A percentile compares a stretch with the other conserved stretches of the same genome.
These are phyloP conservation scores for Festucalex cinctus DNA, from an alignment of 2,113 vertebrate genomes.

Conservation along the genomic window DNA sequence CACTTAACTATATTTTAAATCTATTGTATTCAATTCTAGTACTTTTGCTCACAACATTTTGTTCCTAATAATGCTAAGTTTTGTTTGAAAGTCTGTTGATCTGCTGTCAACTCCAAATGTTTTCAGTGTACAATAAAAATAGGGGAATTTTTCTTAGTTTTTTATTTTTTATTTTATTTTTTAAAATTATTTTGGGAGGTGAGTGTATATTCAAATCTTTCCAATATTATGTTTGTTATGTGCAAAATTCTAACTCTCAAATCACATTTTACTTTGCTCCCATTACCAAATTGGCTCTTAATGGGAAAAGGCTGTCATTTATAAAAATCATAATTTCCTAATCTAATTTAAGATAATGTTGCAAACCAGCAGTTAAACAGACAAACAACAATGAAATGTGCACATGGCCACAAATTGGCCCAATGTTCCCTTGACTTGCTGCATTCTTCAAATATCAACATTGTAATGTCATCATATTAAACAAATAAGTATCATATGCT, in stretches of 20 bases:
- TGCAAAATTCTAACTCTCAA: slow-evolving; percentile 49
- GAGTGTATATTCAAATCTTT: neutral
- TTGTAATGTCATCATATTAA: slow-evolving; percentile 49
- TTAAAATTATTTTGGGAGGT: neutral
- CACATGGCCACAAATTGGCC: slow-evolving; percentile 59
- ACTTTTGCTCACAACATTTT: too few relatives aligned
- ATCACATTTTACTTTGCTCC: slow-evolving; percentile 47
- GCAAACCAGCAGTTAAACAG: slow-evolving; percentile 50
- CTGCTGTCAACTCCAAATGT: too few relatives aligned
- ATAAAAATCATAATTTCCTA: slow-evolving; percentile 53
- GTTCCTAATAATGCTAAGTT: too few relatives aligned
- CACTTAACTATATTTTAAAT: too few relatives aligned
- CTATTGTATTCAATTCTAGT: too few relatives aligned
- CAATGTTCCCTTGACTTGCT: slow-evolving; percentile 47
- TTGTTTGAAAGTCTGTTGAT: too few relatives aligned
- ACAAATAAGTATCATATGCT: slow-evolving; percentile 64
- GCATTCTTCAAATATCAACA: slow-evolving; percentile 31
- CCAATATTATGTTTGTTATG: slow-evolving; percentile 50
- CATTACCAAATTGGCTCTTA: slow-evolving; percentile 46
- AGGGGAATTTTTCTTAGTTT: neutral
- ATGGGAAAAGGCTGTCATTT: slow-evolving; percentile 45
- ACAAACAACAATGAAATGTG: slow-evolving; percentile 43
- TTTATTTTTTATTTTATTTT: neutral
- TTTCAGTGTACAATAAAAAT: too few relatives aligned
- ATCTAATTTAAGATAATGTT: slow-evolving; percentile 54